Evolutionary conservation across 2,113 vertebrate species (phyloP).

Genomic region (Actenoides lindsayi): DNA sequence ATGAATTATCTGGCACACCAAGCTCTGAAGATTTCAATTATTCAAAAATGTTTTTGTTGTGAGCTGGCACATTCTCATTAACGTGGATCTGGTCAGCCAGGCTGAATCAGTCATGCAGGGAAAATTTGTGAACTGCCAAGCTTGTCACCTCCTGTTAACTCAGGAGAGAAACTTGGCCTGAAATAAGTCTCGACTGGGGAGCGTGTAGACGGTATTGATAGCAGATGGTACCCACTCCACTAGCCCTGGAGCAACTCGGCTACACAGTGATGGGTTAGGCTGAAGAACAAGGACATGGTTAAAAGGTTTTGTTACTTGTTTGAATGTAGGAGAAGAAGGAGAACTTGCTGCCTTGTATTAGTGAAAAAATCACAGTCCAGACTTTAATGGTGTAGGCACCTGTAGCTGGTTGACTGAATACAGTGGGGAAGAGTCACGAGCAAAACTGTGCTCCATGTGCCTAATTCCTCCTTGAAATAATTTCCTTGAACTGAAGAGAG

Average conservation of each 20-base stretch:
- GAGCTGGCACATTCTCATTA: slow-evolving; percentile 78
- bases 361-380: not conserved
- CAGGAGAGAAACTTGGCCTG: slow-evolving; percentile 66
- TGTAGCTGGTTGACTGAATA: not conserved
- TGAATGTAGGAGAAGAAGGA: not conserved
- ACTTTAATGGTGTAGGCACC: not conserved
- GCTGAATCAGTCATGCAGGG: slow-evolving; percentile 76
- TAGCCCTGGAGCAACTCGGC: not conserved
- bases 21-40: slow-evolving; percentile 68
- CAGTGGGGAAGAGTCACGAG: not conserved
- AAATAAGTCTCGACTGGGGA: slow-evolving; percentile 62
- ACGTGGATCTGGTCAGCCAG: slow-evolving; percentile 76
- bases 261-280: not conserved
- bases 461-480: not conserved
- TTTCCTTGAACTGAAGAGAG: not conserved
- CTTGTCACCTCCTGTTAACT: slow-evolving; percentile 86
- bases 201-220: slow-evolving; percentile 52
- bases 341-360: not conserved
- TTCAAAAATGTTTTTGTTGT: slow-evolving; percentile 76
- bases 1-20: slow-evolving; percentile 56
- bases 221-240: slow-evolving; percentile 59
- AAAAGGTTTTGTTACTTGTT: not conserved
- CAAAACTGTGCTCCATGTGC: not conserved
- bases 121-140: slow-evolving; percentile 74
- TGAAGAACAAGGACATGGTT: not conserved